These are phyloP conservation scores for Sebastolobus altivelis DNA, from an alignment of 2,797 vertebrate genomes.

Conservation along the genomic window DNA sequence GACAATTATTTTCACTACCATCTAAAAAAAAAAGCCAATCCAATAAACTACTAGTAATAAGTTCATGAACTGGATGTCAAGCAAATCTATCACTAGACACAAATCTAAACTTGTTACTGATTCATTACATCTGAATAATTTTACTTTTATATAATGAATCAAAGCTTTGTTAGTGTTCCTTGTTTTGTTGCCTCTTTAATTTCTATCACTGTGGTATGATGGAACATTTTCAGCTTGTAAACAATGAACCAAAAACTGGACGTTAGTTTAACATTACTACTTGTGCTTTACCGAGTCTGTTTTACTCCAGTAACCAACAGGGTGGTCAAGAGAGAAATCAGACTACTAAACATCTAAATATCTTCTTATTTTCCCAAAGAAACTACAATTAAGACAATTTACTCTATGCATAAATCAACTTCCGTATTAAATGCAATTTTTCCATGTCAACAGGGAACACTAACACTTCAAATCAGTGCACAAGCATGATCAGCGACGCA, in stretches of 20 bases:
- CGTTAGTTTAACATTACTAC: slow-evolving; percentile 20
- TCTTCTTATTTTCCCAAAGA: slow-evolving; percentile 23
- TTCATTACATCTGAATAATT: slow-evolving; percentile 65
- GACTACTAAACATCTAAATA: slow-evolving; percentile 44
- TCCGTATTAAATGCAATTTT: slow-evolving; percentile 37
- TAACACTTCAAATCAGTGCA: slow-evolving; percentile 78
- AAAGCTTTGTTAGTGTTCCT: slow-evolving; percentile 78
- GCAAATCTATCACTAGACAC: slow-evolving; percentile 69
- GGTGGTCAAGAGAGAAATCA: slow-evolving; percentile 24
- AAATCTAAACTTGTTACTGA: slow-evolving; percentile 62
- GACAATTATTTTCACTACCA: slow-evolving; percentile 65
- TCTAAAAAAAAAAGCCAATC: slow-evolving; percentile 61
- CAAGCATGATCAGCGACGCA: slow-evolving; percentile 62
- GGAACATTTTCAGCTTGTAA: not conserved
- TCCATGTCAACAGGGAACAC: slow-evolving; percentile 76
- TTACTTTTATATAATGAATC: slow-evolving; percentile 62
- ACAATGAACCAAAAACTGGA: slow-evolving; percentile 18
- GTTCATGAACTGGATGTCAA: slow-evolving; percentile 66
- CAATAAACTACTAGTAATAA: slow-evolving; percentile 69
- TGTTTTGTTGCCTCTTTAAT: slow-evolving; percentile 51
- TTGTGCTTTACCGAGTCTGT: slow-evolving; percentile 66
- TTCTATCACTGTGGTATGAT: slow-evolving; percentile 15
- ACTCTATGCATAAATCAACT: slow-evolving; percentile 37
- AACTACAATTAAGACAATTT: slow-evolving; percentile 34
- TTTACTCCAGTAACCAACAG: slow-evolving; percentile 19